Base-by-base conservation (phyloP, 2,888 invertebrate species). In the Cantharis rufa region DNA sequence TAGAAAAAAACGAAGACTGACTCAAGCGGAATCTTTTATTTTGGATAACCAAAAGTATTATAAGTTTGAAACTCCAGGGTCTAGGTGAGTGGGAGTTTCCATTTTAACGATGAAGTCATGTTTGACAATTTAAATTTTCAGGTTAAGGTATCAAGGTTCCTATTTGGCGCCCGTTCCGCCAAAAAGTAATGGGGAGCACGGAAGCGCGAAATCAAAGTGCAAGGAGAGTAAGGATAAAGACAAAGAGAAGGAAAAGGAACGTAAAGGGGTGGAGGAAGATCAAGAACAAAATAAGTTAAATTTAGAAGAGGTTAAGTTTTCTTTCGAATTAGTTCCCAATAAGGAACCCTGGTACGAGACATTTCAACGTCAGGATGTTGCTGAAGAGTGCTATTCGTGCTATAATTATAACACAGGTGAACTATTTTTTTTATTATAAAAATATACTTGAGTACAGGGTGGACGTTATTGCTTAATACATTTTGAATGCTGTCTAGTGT, bases 291-390 rank as follows among this genome's bases (percentile, higher is more conserved):
- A n/a, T 48, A 86, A 88, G 82, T 86, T 89, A 72, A 88, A 89
- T 64, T 90, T 93, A 68, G 91, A 92, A 78, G 91, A 91, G 83
- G 88, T 93, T 81, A 91, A 92, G 85, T 94, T 93, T 84, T 92
- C 94, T 0, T 96, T 96, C 85, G 95, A 96, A 87, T 90, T 91
- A 15, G 89, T 94, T 76, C 95, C 95, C 1, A 89, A 88, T 48
- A 91, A 92, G 18, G 95, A 95, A 84, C 91, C 94, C 0, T 96
- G 96, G 96, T 95, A 92, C 85, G 91, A 92, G 79, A 93, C 95
- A 1, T 96, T 95, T 85, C 90, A 91, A 80, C 90, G 96, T 1
- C 94, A 95, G 84, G 95, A 95, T 84, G 90, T 91, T 70, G 93
- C 93, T 15, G 91, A 92, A 79, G 92, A 94, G 79, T 89, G 90